Evolutionary conservation across 2,113 vertebrate genomes (phyloP), one percentile per base, ranked within the genome.

Genomic region (Psophia crepitans): DNA sequence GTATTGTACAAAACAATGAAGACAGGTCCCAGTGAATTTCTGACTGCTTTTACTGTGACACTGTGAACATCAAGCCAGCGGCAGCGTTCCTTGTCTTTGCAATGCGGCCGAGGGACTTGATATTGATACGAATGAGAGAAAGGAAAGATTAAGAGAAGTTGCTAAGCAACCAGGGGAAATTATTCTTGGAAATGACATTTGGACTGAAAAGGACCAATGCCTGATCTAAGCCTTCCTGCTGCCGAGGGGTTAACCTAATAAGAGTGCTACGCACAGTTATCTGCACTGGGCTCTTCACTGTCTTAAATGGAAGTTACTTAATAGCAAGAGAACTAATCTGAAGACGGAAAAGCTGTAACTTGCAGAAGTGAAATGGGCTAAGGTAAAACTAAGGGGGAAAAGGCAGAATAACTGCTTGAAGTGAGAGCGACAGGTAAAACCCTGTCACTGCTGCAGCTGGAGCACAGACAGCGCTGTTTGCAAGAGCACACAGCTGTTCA

Each of bases 111-210:
- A 78, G 69, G 51, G 53, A 53, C 77, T 86, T 39, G 48, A 53
- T 78, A 87, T 68, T 66, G 87, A 80, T 84, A 89, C 60, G 82
- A 89, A 91, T 48, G 63, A 84, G 81, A 66, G 43, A 83, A 91
- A 81, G 76, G 37, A 87, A 84, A 74, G 90, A 90, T 94, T 88
- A 96, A 89, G 76, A 91, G 82, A 94, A 87, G 86, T 86, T 93
- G 83, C 84, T 93, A 91, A 79, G 93, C 87, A 93, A 96, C 88
- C 17, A 81, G 53, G 64, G 71, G 19, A 93, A 88, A 95, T 93
- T 84, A 93, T 78, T 92, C 66, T 90, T 90, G 57, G 65, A 94
- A 94, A 91, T 85, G 78, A 76, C 80, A 94, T 93, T 90, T 95
- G 80, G 66, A 90, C 49, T 90, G 61, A 75, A 81, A 84, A 82